These are phyloP conservation scores for Merops nubicus DNA, from an alignment of 2,113 vertebrate species.

Conservation along the genomic window DNA sequence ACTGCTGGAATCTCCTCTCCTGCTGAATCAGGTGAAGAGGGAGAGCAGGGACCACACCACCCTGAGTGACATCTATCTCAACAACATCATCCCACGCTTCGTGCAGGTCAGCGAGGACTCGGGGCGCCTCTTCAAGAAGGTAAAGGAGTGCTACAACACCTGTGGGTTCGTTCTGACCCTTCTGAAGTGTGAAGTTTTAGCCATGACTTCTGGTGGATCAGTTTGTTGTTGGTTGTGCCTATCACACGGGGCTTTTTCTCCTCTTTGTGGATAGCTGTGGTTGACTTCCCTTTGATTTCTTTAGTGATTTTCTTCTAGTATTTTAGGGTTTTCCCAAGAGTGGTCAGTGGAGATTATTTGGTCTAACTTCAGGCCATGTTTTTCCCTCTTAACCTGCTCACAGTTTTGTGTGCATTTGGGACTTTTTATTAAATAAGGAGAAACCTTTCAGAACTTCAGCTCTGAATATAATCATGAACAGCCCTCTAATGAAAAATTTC, in stretches of 20 bases:
- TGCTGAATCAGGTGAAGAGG: slow-evolving; percentile 94
- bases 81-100: slow-evolving; percentile 97
- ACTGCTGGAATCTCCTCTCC: slow-evolving; percentile 95
- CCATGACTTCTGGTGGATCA: accelerated
- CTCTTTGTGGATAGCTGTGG: neutral
- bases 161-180: accelerated
- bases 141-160: neutral
- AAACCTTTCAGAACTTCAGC: neutral
- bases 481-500: neutral
- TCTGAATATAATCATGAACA: neutral
- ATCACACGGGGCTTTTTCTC: neutral
- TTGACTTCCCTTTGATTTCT: neutral
- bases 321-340: neutral
- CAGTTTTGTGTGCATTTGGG: neutral
- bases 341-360: neutral
- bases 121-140: slow-evolving; percentile 98
- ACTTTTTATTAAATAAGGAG: neutral
- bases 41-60: slow-evolving; percentile 98
- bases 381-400: neutral
- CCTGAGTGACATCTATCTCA: slow-evolving; percentile 98
- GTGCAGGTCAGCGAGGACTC: slow-evolving; percentile 97
- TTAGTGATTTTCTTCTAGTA: neutral
- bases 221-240: neutral
- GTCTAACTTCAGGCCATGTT: neutral
- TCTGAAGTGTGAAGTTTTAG: neutral